Conservation (phyloP, 2,888 invertebrate species). For the Cryptocephalus moraei region DNA sequence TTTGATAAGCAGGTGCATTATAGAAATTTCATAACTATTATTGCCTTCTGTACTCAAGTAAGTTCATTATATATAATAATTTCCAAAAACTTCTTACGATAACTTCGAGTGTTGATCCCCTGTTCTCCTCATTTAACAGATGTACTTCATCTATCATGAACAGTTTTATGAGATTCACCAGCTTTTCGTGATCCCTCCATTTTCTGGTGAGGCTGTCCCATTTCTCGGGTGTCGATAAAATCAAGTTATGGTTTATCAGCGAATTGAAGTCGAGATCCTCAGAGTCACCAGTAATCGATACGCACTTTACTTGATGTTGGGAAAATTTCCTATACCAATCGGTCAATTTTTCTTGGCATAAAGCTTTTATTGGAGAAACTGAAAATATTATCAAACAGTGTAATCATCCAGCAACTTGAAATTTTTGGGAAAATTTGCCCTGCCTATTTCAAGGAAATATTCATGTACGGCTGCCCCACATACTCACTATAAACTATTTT, state of each 20-base stretch:
- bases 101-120: constrained; percentile 70
- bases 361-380: constrained; percentile 75
- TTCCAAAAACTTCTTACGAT: constrained; percentile 44
- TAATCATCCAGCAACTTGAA: background rate
- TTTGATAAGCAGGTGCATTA: too few relatives aligned
- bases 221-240: constrained; percentile 77
- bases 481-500: constrained; percentile 67
- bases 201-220: constrained; percentile 72
- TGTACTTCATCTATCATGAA: constrained; percentile 74
- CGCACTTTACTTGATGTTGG: constrained; percentile 49
- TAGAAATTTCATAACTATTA: too few relatives aligned
- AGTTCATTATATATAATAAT: background rate
- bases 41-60: background rate
- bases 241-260: constrained; percentile 43
- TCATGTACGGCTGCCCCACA: too few relatives aligned
- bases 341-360: constrained; percentile 59
- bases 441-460: background rate
- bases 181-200: constrained; percentile 56
- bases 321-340: constrained; percentile 68
- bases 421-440: background rate
- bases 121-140: constrained; percentile 56
- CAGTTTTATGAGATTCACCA: constrained; percentile 53
- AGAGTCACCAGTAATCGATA: constrained; percentile 70
- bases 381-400: constrained; percentile 7
- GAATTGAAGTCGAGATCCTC: constrained; percentile 48